Conservation (phyloP, 2,113 vertebrate genomes). For the Fregata magnificens region DNA sequence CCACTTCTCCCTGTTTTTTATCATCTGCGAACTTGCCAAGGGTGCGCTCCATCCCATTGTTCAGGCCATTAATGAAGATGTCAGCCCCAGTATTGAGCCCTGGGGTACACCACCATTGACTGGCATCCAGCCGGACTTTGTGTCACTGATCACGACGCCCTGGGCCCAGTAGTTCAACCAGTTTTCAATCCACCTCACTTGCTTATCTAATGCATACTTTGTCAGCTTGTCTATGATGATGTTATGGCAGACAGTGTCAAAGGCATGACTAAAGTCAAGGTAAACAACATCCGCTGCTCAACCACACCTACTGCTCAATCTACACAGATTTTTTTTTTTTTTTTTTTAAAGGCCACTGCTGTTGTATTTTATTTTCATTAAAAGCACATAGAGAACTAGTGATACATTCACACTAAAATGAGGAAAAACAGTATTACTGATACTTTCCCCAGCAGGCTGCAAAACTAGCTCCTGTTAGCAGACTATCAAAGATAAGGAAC, state of each 20-base stretch:
- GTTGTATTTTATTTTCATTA: background rate
- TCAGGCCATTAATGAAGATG: background rate
- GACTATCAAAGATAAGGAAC: background rate
- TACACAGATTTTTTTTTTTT: too few species aligned
- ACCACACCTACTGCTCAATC: background rate
- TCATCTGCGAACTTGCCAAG: background rate
- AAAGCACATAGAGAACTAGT: background rate
- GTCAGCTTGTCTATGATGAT: background rate
- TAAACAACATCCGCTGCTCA: background rate
- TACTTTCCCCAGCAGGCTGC: background rate
- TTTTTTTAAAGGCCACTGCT: background rate
- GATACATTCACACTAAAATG: background rate
- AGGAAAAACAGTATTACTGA: background rate
- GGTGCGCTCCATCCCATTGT: background rate
- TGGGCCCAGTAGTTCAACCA: background rate
- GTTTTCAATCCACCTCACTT: background rate
- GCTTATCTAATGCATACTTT: background rate
- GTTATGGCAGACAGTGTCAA: background rate
- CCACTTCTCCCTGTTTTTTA: background rate
- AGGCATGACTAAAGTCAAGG: background rate
- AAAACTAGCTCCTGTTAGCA: background rate
- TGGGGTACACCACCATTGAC: background rate
- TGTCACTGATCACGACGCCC: background rate
- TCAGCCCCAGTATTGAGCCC: background rate
- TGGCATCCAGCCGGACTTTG: background rate